Base-by-base conservation (phyloP, 2,888 invertebrate species). In the Miltochrista miniata region DNA sequence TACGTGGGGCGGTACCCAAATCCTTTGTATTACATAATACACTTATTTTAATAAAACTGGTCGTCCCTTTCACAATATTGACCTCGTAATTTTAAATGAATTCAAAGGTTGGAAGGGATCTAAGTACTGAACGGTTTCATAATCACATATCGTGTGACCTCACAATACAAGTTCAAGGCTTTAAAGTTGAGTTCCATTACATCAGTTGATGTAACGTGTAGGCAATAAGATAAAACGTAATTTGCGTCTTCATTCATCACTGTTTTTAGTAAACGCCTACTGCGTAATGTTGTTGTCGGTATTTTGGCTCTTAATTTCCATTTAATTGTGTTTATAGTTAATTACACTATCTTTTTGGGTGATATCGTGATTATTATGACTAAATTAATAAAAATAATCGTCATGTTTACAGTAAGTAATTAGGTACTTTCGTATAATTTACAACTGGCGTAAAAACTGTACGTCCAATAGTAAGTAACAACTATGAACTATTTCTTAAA, bases 91-190 rank as follows among this genome's bases (percentile, higher is more conserved):
- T 82, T 78, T 63, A 77, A 76, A 79, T 74, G 68, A 56, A 79
- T 81, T 83, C 72, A 79, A 81, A 81, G 76, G 75, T 81, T 76
- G 73, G 72, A 76, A 84, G 81, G 87, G 85, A 82, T 74, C 70
- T 74, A 24, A 24, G 18, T 24, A 83, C 84, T 85, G 76, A 83
- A 72, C 74, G 73, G 78, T 82, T 78, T 59, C 18, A 67, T 80
- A 78, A 85, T 81, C 76, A 76, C 65, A 67, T 66, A 62, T 58
- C 58, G 43, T 48, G 54, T 83, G 85, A 89, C 84, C 87, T 79
- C 67, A 66, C 56, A 58, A 56, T 42, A 59, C 80, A 86, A 88
- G 90, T 90, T 90, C 90, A 90, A 86, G 90, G 90, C 49, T 72
- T 80, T 83, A 87, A 83, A 76, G 66, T 62, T 58, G 58, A 58